A percentile compares a stretch with the other conserved stretches of the same genome.
Conservation (phyloP, 2,113 vertebrate genomes). For the Pluvianellus socialis region DNA sequence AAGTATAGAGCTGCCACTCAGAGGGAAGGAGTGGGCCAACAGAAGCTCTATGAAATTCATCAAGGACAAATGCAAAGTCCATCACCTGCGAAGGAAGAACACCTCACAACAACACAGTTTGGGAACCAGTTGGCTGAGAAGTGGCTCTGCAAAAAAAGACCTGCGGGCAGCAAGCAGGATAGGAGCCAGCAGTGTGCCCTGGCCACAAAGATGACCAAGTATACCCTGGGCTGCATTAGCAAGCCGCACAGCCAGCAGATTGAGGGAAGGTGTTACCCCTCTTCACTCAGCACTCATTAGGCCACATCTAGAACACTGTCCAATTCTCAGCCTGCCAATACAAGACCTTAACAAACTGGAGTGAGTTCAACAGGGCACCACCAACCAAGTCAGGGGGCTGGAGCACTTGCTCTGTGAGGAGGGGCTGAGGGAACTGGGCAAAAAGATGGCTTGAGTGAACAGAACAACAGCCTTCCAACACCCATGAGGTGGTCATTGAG, state of each 20-base stretch:
- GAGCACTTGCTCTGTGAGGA: background rate
- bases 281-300: background rate
- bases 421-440: background rate
- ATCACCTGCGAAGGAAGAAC: background rate
- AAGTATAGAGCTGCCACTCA: background rate
- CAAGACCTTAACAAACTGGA: background rate
- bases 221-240: background rate
- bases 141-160: background rate
- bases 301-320: background rate
- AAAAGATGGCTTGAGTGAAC: background rate
- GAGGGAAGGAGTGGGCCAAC: background rate
- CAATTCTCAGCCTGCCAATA: background rate
- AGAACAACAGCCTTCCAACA: background rate
- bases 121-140: background rate
- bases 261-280: background rate
- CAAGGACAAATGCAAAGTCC: background rate
- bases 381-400: background rate
- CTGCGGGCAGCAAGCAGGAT: background rate
- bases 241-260: background rate
- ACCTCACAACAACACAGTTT: background rate
- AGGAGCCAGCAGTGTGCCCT: background rate
- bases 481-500: accelerated
- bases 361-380: background rate
- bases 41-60: background rate
- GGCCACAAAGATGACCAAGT: background rate